Percentiles rank a stretch among this genome's conserved stretches.
Conservation (phyloP, 2,888 invertebrate genomes). For the Octodonta nipae region DNA sequence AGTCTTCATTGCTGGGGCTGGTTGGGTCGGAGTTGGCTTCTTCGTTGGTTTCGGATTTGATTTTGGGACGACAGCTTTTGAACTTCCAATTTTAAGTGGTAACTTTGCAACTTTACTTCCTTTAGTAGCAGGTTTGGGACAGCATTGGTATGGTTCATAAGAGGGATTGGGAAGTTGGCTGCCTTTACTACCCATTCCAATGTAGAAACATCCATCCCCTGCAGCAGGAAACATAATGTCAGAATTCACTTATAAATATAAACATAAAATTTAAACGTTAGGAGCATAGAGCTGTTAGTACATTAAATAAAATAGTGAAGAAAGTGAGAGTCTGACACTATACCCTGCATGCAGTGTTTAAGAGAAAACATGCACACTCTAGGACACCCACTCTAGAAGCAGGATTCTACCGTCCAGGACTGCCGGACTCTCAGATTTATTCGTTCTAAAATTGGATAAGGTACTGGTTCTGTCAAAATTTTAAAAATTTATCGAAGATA, state of each 20-base stretch:
- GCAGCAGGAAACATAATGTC: conserved; percentile 66
- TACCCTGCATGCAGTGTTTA: conserved; percentile 33
- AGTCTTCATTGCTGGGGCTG: conserved; percentile 29
- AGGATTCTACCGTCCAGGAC: conserved; percentile 19
- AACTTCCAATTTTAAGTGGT: conserved; percentile 30
- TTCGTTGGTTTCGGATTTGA: conserved; percentile 21
- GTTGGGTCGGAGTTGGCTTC: conserved; percentile 30
- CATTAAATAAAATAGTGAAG: conserved; percentile 14
- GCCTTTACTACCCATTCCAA: conserved; percentile 81
- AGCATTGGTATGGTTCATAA: conserved; percentile 85
- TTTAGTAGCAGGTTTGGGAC: conserved; percentile 71
- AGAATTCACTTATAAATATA: conserved; percentile 39
- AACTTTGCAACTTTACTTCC: conserved; percentile 70
- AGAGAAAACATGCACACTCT: conserved; percentile 23
- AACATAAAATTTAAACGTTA: conserved; percentile 2
- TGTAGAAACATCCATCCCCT: conserved; percentile 96
- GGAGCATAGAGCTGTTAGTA: conserved; percentile 22
- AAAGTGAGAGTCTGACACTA: conserved; percentile 37
- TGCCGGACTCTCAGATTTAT: conserved; percentile 19
- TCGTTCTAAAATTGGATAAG: too few relatives aligned
- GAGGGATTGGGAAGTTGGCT: conserved; percentile 58
- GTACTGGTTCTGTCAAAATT: too few relatives aligned
- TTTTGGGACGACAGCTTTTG: neutral
- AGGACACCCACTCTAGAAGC: conserved; percentile 30
- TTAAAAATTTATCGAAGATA: too few relatives aligned